Percentiles rank a stretch among this genome's conserved stretches.
These are phyloP conservation scores for Megathymus violae DNA, from an alignment of 1,140 invertebrate genomes.

Conservation along the genomic window DNA sequence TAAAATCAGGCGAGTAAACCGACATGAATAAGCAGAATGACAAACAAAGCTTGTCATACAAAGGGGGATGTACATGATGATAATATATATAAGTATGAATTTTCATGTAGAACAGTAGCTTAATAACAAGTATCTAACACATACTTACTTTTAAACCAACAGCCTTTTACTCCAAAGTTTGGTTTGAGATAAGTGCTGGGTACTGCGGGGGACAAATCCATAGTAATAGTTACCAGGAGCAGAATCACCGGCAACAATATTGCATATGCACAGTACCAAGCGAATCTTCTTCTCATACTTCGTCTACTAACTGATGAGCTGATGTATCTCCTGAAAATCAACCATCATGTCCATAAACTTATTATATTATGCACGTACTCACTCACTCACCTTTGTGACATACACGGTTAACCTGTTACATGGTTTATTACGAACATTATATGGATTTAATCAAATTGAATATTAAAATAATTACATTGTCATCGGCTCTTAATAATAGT, in stretches of 20 bases:
- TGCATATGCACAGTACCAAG: conserved; percentile 74
- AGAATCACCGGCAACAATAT: conserved; percentile 76
- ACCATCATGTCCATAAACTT: neutral
- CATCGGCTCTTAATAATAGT: too few relatives aligned
- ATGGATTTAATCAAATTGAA: too few relatives aligned
- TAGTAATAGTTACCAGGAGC: conserved; percentile 83
- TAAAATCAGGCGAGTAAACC: too few relatives aligned
- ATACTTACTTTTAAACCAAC: conserved; percentile 86
- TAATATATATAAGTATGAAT: too few relatives aligned
- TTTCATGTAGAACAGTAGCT: neutral
- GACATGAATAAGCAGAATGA: too few relatives aligned
- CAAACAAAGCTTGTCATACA: too few relatives aligned
- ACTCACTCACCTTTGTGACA: too few relatives aligned
- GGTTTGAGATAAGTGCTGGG: conserved; percentile 84
- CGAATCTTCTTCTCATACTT: conserved; percentile 71
- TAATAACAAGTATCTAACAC: neutral
- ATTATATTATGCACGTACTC: too few relatives aligned
- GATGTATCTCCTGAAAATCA: conserved; percentile 61
- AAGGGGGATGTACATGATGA: too few relatives aligned
- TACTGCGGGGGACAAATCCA: conserved; percentile 84
- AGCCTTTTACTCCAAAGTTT: conserved; percentile 83
- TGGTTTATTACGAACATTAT: too few relatives aligned
- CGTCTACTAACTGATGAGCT: conserved; percentile 64
- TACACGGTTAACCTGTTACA: too few relatives aligned
- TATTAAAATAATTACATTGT: too few relatives aligned